A percentile compares a stretch with the other conserved stretches of the same genome.
Conservation (phyloP, 2,797 vertebrate species). For the Catostomus latipinnis region DNA sequence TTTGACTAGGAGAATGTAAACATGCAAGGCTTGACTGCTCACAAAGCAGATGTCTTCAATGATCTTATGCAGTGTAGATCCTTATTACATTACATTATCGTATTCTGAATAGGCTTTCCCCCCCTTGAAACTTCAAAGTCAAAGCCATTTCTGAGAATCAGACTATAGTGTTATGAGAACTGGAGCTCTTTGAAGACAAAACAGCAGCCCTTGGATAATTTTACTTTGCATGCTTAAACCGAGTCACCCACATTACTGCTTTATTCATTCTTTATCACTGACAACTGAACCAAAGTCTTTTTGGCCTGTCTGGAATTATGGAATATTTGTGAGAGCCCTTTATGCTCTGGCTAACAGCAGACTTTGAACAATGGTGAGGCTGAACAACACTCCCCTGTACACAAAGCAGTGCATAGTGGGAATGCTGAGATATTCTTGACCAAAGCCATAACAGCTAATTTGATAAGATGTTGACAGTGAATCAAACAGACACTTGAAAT, state of each 20-base stretch:
- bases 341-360: slow-evolving; percentile 39
- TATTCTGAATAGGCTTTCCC: slow-evolving; percentile 22
- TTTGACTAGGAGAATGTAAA: slow-evolving; percentile 36
- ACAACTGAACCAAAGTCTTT: slow-evolving; percentile 25
- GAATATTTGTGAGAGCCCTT: slow-evolving; percentile 29
- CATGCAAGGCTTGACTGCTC: slow-evolving; percentile 11
- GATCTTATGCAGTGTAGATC: slow-evolving; percentile 38
- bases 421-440: slow-evolving; percentile 10
- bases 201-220: slow-evolving; percentile 26
- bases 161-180: slow-evolving; percentile 32
- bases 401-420: slow-evolving; percentile 34
- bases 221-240: slow-evolving; percentile 36
- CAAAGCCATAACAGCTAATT: slow-evolving; percentile 32
- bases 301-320: slow-evolving; percentile 27
- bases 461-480: slow-evolving; percentile 30
- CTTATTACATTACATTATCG: slow-evolving; percentile 40
- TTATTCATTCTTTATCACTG: slow-evolving; percentile 44
- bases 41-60: slow-evolving; percentile 31
- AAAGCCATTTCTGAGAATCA: slow-evolving; percentile 27
- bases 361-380: slow-evolving; percentile 31
- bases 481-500: slow-evolving; percentile 24
- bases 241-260: slow-evolving; percentile 47
- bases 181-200: slow-evolving; percentile 25
- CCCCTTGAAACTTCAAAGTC: slow-evolving; percentile 42
- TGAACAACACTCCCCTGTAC: neutral